Conservation (phyloP, 2,797 vertebrate genomes). For the Bufotes viridis region DNA sequence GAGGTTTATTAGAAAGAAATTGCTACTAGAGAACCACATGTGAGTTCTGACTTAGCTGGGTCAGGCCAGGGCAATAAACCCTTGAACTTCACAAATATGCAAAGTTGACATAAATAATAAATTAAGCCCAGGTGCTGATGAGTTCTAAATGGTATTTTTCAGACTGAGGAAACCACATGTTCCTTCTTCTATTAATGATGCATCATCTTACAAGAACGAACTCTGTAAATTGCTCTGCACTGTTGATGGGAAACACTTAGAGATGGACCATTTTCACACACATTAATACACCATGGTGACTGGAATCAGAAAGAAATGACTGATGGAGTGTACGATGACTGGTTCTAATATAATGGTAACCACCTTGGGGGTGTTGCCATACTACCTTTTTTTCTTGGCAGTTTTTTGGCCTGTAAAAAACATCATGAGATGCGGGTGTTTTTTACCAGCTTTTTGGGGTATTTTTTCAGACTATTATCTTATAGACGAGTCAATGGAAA, state of each 20-base stretch:
- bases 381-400: too few species aligned
- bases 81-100: slow-evolving; percentile 86
- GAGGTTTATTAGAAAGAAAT: slow-evolving; percentile 84
- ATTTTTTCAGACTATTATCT: too few species aligned
- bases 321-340: neutral
- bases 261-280: slow-evolving; percentile 44
- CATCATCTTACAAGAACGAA: slow-evolving; percentile 48
- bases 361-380: neutral
- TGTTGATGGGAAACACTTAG: slow-evolving; percentile 50
- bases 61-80: slow-evolving; percentile 84
- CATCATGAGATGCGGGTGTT: too few species aligned
- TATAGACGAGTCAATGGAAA: too few species aligned
- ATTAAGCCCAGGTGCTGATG: slow-evolving; percentile 76
- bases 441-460: too few species aligned
- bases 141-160: slow-evolving; percentile 60
- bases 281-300: slow-evolving; percentile 43
- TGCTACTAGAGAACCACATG: slow-evolving; percentile 83
- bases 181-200: slow-evolving; percentile 58
- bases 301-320: slow-evolving; percentile 25
- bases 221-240: slow-evolving; percentile 53
- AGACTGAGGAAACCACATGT: slow-evolving; percentile 58
- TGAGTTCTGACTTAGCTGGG: slow-evolving; percentile 82
- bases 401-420: too few species aligned
- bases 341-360: neutral
- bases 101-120: slow-evolving; percentile 87